Evolutionary conservation across 2,797 vertebrate genomes (phyloP).

Genomic region (Leptatherina wallacei): DNA sequence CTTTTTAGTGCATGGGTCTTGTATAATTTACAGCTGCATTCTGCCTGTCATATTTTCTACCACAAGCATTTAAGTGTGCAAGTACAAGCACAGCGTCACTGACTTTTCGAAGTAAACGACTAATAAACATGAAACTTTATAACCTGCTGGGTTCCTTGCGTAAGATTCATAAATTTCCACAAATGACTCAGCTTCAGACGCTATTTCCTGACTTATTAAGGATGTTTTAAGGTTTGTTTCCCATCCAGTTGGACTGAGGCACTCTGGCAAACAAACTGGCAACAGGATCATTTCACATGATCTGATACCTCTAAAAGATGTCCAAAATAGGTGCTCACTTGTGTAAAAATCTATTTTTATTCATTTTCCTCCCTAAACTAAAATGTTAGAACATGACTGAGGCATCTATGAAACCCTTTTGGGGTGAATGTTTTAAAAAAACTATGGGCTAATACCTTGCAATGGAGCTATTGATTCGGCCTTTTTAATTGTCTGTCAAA

Average conservation of each 20-base stretch:
- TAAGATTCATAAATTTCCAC: constrained; percentile 25
- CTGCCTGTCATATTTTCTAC: neutral
- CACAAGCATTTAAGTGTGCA: neutral
- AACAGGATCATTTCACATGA: neutral
- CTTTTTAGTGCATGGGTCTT: neutral
- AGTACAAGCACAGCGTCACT: neutral
- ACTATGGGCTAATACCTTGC: no score
- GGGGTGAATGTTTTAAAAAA: no score
- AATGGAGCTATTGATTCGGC: no score
- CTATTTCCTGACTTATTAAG: constrained; percentile 9
- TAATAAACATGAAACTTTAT: neutral
- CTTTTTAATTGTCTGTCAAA: no score
- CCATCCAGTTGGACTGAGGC: neutral
- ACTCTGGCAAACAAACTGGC: constrained; percentile 1
- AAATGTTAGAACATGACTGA: neutral
- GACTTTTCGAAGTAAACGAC: no score
- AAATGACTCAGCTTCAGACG: constrained; percentile 4
- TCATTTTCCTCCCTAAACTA: neutral
- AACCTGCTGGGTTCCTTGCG: neutral
- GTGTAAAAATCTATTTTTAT: neutral
- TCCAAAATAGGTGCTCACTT: neutral
- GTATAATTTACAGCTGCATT: neutral
- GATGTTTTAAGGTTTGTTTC: constrained; percentile 7
- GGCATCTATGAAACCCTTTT: neutral
- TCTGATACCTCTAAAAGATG: constrained; percentile 11